Percentiles rank a stretch among this genome's conserved stretches.
These are phyloP conservation scores for Eupithecia vulgata DNA, from an alignment of 2,888 invertebrate genomes.

Conservation along the genomic window DNA sequence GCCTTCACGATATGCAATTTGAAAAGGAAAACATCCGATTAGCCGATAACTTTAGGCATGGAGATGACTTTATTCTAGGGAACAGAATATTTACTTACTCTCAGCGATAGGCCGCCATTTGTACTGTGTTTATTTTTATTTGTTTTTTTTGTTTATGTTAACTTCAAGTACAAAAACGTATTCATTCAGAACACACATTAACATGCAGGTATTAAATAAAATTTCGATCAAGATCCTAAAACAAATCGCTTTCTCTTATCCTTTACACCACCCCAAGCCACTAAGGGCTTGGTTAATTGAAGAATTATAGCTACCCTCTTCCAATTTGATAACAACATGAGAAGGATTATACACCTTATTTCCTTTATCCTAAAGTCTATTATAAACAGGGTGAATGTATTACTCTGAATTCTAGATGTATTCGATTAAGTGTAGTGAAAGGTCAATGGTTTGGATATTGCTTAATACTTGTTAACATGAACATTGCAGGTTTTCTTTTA, in stretches of 20 bases:
- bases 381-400: not conserved
- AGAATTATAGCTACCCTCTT: slow-evolving; percentile 70
- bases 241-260: slow-evolving; percentile 33
- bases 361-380: slow-evolving; percentile 12
- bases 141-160: no score
- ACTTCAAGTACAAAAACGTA: no score
- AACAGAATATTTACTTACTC: no score
- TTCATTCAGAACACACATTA: no score
- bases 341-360: slow-evolving; percentile 49
- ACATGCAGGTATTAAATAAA: no score
- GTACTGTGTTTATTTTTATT: no score
- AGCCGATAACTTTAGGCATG: no score
- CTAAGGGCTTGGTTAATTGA: slow-evolving; percentile 66
- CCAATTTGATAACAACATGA: slow-evolving; percentile 52
- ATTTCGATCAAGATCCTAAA: not conserved
- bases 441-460: slow-evolving; percentile 7
- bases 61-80: no score
- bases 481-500: not conserved
- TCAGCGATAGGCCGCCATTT: no score
- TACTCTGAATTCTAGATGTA: not conserved
- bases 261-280: slow-evolving; percentile 34
- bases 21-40: no score
- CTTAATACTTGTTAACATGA: not conserved
- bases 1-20: no score
- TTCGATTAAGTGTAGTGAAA: slow-evolving; percentile 22